Evolutionary conservation across 2,797 vertebrate genomes (phyloP).

Genomic region (Falco novaeseelandiae): DNA sequence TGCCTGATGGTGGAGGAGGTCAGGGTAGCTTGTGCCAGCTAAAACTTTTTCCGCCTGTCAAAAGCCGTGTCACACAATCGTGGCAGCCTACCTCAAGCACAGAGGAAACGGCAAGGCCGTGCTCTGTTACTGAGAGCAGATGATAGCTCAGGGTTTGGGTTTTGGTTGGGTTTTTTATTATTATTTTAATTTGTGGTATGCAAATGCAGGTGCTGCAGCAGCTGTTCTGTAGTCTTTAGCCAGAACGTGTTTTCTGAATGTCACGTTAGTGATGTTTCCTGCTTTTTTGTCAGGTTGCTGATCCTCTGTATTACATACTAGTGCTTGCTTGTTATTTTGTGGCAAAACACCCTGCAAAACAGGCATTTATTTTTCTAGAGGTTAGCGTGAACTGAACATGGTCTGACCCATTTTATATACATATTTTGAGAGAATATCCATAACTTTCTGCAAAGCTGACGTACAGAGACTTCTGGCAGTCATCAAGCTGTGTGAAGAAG

Average conservation of each 20-base stretch:
- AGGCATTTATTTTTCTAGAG: neutral
- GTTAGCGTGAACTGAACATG: neutral
- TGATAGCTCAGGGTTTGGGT: neutral
- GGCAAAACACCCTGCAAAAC: neutral
- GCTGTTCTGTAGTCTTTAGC: neutral
- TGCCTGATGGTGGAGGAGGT: neutral
- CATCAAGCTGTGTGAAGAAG: neutral
- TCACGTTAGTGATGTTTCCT: neutral
- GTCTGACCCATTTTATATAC: neutral
- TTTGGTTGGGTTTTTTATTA: neutral
- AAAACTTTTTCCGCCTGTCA: neutral
- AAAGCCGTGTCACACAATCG: fast-evolving
- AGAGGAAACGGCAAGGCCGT: neutral
- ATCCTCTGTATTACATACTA: neutral
- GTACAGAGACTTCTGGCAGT: neutral
- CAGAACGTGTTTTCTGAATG: neutral
- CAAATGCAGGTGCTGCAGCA: constrained; percentile 17
- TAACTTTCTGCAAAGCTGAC: neutral
- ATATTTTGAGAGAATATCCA: neutral
- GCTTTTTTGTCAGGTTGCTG: neutral
- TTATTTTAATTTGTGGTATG: neutral
- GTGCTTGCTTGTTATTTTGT: neutral
- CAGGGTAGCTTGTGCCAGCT: neutral
- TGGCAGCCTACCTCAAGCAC: neutral
- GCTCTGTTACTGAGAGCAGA: neutral